Conservation (phyloP, 2,113 vertebrate genomes). For the Oxyura jamaicensis region DNA sequence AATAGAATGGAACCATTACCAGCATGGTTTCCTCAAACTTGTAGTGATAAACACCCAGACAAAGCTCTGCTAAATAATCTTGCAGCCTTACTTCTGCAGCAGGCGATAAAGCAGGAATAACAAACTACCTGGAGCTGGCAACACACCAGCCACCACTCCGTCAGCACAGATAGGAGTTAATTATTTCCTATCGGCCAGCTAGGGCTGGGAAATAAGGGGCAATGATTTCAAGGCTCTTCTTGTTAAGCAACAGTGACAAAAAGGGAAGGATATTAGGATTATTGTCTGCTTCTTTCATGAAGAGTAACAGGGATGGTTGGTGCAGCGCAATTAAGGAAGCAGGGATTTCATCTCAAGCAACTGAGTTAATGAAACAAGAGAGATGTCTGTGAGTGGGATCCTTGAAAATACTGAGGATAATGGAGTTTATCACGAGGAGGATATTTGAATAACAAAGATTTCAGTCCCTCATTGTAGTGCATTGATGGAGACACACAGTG, state of each 20-base stretch:
- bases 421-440: not conserved
- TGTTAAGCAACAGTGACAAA: conserved; percentile 7
- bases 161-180: conserved; percentile 63
- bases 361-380: conserved; percentile 42
- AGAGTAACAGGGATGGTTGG: conserved; percentile 1
- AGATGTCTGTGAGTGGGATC: not conserved
- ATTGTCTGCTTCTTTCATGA: conserved; percentile 43
- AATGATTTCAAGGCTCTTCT: conserved; percentile 53
- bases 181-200: conserved; percentile 47
- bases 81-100: conserved; percentile 47
- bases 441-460: conserved; percentile 58
- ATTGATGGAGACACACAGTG: not conserved
- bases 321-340: conserved; percentile 46
- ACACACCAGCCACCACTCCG: conserved; percentile 5
- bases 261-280: conserved; percentile 44
- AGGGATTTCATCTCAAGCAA: conserved; percentile 27
- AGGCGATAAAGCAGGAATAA: conserved; percentile 60
- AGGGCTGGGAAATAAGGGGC: conserved; percentile 37
- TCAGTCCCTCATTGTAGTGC: not conserved
- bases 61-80: conserved; percentile 52
- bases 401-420: conserved; percentile 24
- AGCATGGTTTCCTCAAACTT: conserved; percentile 39
- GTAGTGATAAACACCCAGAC: conserved; percentile 39
- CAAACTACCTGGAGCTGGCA: conserved; percentile 64
- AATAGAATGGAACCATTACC: conserved; percentile 28